Conservation (phyloP, 2,797 vertebrate species). For the Trematomus bernacchii region DNA sequence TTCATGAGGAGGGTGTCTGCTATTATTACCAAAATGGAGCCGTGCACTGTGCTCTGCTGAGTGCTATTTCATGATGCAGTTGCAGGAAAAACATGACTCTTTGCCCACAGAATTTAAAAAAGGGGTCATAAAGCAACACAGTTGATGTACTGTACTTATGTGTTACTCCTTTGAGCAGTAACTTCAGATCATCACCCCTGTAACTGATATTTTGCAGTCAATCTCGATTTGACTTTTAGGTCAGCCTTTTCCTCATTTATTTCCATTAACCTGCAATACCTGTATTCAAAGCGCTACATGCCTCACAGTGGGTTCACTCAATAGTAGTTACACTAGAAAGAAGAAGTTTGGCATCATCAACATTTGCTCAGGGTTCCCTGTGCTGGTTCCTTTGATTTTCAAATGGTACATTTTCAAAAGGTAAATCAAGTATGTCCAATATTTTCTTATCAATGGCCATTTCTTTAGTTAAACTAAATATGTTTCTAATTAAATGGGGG, state of each 20-base stretch:
- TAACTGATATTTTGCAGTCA: background rate
- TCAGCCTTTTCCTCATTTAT: constrained; percentile 1
- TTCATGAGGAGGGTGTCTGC: constrained; percentile 24
- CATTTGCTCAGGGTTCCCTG: background rate
- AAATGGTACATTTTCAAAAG: constrained; percentile 5
- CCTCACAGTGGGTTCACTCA: constrained; percentile 20
- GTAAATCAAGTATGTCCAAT: constrained; percentile 5
- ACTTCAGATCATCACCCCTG: background rate
- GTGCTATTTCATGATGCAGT: constrained; percentile 5
- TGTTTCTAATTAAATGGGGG: constrained; percentile 11
- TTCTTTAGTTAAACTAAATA: background rate
- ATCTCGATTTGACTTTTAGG: constrained; percentile 7
- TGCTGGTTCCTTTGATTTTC: constrained; percentile 9
- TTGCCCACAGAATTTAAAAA: background rate
- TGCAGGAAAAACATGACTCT: background rate
- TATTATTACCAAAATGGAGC: constrained; percentile 32
- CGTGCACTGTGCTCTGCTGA: constrained; percentile 5
- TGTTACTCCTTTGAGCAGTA: background rate
- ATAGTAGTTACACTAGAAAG: constrained; percentile 10
- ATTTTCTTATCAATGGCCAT: background rate
- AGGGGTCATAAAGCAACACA: background rate
- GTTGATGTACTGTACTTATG: background rate
- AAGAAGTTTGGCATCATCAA: constrained; percentile 19
- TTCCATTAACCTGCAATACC: background rate
- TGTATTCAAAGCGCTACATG: constrained; percentile 9